Conservation (phyloP, 1,140 invertebrate genomes). For the Zelostemma sp. region DNA sequence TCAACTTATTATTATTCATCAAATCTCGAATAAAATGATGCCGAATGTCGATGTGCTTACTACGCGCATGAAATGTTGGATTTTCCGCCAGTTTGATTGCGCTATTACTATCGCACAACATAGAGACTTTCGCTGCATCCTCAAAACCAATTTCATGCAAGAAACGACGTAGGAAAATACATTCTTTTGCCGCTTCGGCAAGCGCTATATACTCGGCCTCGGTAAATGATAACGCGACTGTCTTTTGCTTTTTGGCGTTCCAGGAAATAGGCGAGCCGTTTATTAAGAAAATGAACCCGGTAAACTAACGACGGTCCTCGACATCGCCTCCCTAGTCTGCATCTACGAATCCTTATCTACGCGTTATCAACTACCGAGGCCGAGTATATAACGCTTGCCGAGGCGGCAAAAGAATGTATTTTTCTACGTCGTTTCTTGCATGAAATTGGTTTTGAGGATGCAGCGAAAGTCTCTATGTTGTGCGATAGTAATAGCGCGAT, state of each 20-base stretch:
- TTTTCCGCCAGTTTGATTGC: constrained; percentile 37
- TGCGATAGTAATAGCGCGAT: constrained; percentile 47
- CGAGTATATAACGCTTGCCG: constrained; percentile 49
- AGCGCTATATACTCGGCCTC: constrained; percentile 54
- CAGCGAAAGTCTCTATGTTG: background rate
- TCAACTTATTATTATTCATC: background rate
- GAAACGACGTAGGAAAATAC: background rate
- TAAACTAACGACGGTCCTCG: constrained; percentile 38
- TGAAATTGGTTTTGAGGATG: background rate
- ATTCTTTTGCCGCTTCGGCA: constrained; percentile 37
- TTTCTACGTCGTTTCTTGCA: background rate
- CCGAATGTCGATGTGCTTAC: constrained; percentile 29
- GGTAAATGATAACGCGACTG: constrained; percentile 52
- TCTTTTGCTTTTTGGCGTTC: constrained; percentile 36
- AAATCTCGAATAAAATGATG: constrained; percentile 15
- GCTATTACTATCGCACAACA: constrained; percentile 44
- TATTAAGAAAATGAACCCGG: constrained; percentile 46
- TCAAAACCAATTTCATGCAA: background rate
- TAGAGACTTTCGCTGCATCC: background rate
- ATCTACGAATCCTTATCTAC: constrained; percentile 11
- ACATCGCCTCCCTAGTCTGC: constrained; percentile 48
- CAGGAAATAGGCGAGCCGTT: constrained; percentile 36
- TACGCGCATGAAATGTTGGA: constrained; percentile 9
- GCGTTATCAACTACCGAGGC: constrained; percentile 57
- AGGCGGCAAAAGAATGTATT: constrained; percentile 32